A percentile compares a stretch with the other conserved stretches of the same genome.
phyloP scores from a whole-genome alignment of 2,888 invertebrate species.

The Phymatocera aterrima region DNA sequence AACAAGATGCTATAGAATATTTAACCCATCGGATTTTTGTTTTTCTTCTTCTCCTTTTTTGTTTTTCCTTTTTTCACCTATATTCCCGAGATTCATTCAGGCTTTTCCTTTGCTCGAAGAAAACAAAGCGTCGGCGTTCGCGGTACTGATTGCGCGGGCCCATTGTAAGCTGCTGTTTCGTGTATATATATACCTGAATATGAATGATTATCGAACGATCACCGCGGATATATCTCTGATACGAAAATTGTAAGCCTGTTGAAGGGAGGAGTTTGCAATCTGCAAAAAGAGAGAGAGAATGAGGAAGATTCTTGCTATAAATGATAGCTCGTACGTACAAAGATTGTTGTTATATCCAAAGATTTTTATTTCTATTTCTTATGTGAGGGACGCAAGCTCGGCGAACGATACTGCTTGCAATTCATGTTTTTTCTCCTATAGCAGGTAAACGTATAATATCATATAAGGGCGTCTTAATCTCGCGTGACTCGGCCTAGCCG shows the following conservation, averaged over 20 bases:
- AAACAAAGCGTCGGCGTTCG: neutral
- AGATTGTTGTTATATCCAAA: no score
- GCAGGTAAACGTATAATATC: neutral
- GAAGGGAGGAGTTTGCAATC: no score
- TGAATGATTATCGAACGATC: neutral
- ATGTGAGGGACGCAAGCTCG: neutral
- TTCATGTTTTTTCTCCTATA: neutral
- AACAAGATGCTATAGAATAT: conserved; percentile 39
- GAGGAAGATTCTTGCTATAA: no score
- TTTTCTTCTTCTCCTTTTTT: no score
- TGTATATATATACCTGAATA: neutral
- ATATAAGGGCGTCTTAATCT: conserved; percentile 22
- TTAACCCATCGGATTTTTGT: neutral
- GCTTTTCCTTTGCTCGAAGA: neutral
- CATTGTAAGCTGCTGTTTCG: no score
- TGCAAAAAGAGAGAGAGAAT: no score
- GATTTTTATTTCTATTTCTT: no score
- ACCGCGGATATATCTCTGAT: neutral
- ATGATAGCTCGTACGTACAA: no score
- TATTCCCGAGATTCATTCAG: neutral
- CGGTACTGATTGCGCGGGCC: neutral
- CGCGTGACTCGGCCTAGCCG: conserved; percentile 23
- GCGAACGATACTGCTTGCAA: conserved; percentile 9
- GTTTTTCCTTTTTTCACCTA: neutral
- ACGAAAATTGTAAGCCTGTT: no score